Evolutionary conservation across 2,113 vertebrate species (phyloP).

Genomic region (Melanerpes aurifrons): DNA sequence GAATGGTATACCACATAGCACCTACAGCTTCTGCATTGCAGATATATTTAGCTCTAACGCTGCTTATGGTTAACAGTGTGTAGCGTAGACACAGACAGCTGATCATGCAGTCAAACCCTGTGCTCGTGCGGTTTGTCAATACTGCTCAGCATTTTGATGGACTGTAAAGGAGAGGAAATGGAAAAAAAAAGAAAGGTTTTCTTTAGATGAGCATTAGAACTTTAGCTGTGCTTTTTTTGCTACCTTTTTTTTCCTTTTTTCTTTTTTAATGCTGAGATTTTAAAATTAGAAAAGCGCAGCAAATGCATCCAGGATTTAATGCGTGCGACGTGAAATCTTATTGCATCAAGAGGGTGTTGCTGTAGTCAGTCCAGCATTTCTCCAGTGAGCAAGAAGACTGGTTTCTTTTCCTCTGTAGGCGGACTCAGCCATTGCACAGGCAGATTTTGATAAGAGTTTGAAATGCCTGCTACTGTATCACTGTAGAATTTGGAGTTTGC

Average conservation of each 20-base stretch:
- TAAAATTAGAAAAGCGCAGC: conserved; percentile 64
- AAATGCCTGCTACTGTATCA: conserved; percentile 70
- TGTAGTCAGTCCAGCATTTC: conserved; percentile 70
- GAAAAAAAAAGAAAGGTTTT: conserved; percentile 43
- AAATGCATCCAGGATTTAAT: conserved; percentile 74
- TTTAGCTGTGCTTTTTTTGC: conserved; percentile 49
- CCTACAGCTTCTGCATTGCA: conserved; percentile 77
- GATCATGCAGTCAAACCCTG: conserved; percentile 73
- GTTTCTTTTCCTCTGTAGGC: conserved; percentile 75
- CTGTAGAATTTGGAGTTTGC: conserved; percentile 81
- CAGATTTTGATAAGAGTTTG: conserved; percentile 74
- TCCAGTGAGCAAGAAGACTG: conserved; percentile 75
- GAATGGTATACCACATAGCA: conserved; percentile 63
- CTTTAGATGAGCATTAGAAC: conserved; percentile 34
- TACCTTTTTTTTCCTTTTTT: conserved; percentile 34
- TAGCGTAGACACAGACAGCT: conserved; percentile 80
- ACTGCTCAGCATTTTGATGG: conserved; percentile 74
- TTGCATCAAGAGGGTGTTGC: conserved; percentile 73
- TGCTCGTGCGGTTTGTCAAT: conserved; percentile 76
- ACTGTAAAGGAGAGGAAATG: conserved; percentile 48
- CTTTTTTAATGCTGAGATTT: conserved; percentile 21
- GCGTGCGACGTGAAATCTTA: conserved; percentile 75
- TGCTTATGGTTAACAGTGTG: conserved; percentile 81
- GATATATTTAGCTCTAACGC: conserved; percentile 83
- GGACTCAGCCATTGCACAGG: conserved; percentile 64